Conservation (phyloP, 2,888 invertebrate genomes). For the Cerastis leucographa region DNA sequence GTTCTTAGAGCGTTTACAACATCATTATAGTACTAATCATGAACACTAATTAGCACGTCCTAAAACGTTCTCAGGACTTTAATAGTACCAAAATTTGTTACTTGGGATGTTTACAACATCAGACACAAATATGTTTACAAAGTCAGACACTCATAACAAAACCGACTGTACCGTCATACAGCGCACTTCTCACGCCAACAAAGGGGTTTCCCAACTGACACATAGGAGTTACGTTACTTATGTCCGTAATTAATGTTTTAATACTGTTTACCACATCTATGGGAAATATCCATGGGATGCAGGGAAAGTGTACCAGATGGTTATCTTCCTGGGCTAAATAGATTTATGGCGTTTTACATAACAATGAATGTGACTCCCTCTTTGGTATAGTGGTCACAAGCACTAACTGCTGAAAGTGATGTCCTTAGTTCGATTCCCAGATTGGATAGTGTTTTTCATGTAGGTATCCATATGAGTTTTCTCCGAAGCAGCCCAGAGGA, state of each 20-base stretch:
- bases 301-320: constrained; percentile 52
- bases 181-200: constrained; percentile 51
- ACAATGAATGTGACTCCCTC: background rate
- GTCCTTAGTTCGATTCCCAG: background rate
- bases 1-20: no score
- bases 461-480: background rate
- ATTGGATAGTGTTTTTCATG: background rate
- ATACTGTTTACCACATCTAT: constrained; percentile 57
- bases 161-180: constrained; percentile 2
- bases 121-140: no score
- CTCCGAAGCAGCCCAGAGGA: background rate
- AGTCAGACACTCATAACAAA: background rate
- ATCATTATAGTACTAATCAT: no score
- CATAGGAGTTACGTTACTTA: constrained; percentile 29
- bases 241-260: constrained; percentile 53
- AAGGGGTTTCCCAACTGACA: constrained; percentile 43
- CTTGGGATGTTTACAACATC: no score
- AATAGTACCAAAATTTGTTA: no score
- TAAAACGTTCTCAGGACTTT: no score
- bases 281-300: constrained; percentile 57
- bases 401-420: background rate
- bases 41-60: no score
- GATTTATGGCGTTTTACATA: constrained; percentile 31
- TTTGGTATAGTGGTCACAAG: background rate
- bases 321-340: constrained; percentile 25